These are phyloP conservation scores for Lerista edwardsae DNA, from an alignment of 2,797 vertebrate species.

Conservation along the genomic window DNA sequence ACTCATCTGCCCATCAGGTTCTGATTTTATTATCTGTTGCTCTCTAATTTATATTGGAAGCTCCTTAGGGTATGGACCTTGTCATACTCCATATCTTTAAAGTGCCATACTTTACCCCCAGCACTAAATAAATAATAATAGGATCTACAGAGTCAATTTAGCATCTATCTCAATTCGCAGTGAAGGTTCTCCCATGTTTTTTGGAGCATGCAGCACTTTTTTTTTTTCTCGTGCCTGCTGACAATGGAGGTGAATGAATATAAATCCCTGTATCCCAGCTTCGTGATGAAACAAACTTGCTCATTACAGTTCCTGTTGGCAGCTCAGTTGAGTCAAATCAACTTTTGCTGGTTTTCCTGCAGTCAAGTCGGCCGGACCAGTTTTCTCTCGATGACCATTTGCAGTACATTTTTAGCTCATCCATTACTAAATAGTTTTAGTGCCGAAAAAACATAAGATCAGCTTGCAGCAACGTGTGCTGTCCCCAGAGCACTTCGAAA, in stretches of 20 bases:
- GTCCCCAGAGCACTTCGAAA: conserved; percentile 28
- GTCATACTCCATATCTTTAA: conserved; percentile 55
- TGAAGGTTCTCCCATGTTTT: conserved; percentile 51
- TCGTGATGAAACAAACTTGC: conserved; percentile 45
- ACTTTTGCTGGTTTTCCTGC: conserved; percentile 13
- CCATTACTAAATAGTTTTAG: conserved; percentile 25
- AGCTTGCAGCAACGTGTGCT: conserved; percentile 10
- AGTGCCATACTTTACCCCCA: conserved; percentile 53
- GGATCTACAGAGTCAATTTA: conserved; percentile 60
- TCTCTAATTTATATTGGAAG: conserved; percentile 54
- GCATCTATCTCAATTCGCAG: conserved; percentile 64
- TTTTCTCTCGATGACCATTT: conserved; percentile 30
- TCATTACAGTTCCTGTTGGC: conserved; percentile 49
- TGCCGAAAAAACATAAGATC: conserved; percentile 12
- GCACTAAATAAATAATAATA: conserved; percentile 65
- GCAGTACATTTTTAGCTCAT: background rate
- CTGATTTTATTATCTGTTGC: conserved; percentile 60
- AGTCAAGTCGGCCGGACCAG: conserved; percentile 37
- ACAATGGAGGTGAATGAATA: conserved; percentile 36
- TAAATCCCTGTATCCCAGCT: conserved; percentile 46
- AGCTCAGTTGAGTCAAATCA: conserved; percentile 43
- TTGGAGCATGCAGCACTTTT: conserved; percentile 42
- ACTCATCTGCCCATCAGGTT: conserved; percentile 31
- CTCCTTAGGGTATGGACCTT: conserved; percentile 57
- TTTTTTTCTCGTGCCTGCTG: conserved; percentile 40